Evolutionary conservation across 2,797 vertebrate genomes (phyloP), one percentile per base, ranked within the genome.

Genomic region (Hypotaenidia philippensis): DNA sequence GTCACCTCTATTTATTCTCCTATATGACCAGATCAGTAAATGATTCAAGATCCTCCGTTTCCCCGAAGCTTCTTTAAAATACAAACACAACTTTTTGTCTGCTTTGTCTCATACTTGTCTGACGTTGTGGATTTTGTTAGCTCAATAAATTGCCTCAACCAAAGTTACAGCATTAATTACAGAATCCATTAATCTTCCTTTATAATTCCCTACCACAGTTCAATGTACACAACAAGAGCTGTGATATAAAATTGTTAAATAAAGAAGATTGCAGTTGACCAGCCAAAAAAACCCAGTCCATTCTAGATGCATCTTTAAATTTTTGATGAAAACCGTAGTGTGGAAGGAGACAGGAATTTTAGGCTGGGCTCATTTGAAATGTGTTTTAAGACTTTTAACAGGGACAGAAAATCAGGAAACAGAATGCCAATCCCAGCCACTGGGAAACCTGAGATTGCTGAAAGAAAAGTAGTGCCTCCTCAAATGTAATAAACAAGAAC

Each of bases 141-240:
- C 47, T 65, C 29, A 26, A 41, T 65, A 90, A 89, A 41, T 13
- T 65, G 32, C 65, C 83, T 72, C 52, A 81, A 52, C 36, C 31
- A 70, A 88, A 86, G 13, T 79, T 88, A 49, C 76, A 70, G 29
- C 47, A 32, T 55, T 94, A 90, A 81, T 94, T 90, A 88, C 50
- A 60, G 71, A 75, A 76, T 40, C 26, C 31, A 59, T 94, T 94
- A 68, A 32, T 92, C 50, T 86, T 86, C 44, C 29, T 85, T 77
- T 87, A 55, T 3, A 57, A 0, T 66, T 81, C 25, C 75, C 36
- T 63, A 53, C 13, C 13, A 27, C 40, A 59, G 23, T 55, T 88
- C 41, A 66, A 27, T 12, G 31, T 93, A 41, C 59, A 61, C 53
- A 87, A 66, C 10, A 31, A 74, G 27, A 41, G 23, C 34, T 63